Evolutionary conservation across 1,140 invertebrate species (phyloP).

Genomic region (Drosophila asahinai): DNA sequence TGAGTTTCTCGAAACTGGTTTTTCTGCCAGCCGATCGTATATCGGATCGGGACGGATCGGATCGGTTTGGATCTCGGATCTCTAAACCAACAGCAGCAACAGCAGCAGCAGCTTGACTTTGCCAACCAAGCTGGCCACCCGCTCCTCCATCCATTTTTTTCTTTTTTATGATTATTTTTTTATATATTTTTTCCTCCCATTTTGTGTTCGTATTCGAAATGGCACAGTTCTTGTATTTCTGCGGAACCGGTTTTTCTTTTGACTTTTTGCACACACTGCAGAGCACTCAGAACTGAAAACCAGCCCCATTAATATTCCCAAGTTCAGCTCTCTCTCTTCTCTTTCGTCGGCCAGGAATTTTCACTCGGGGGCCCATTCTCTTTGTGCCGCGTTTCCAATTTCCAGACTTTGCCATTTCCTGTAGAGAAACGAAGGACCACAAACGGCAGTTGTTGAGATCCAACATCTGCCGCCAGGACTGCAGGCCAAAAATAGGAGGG

Average conservation of each 20-base stretch:
- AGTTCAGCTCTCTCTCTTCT: slow-evolving; percentile 32
- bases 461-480: slow-evolving; percentile 46
- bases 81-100: slow-evolving; percentile 30
- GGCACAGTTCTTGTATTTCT: slow-evolving; percentile 80
- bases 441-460: slow-evolving; percentile 60
- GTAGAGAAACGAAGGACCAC: slow-evolving; percentile 39
- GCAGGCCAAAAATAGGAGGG: slow-evolving; percentile 5
- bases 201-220: slow-evolving; percentile 63
- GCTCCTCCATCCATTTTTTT: slow-evolving; percentile 27
- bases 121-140: slow-evolving; percentile 34
- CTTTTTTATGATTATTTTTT: slow-evolving; percentile 9
- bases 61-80: slow-evolving; percentile 35
- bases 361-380: slow-evolving; percentile 27
- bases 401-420: slow-evolving; percentile 60
- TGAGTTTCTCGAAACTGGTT: slow-evolving; percentile 79
- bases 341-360: slow-evolving; percentile 33
- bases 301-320: slow-evolving; percentile 42
- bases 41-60: slow-evolving; percentile 22
- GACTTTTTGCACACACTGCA: slow-evolving; percentile 59
- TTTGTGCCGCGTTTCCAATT: slow-evolving; percentile 12
- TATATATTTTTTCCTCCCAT: slow-evolving; percentile 10
- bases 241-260: slow-evolving; percentile 79
- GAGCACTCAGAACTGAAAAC: slow-evolving; percentile 47
- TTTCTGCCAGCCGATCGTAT: slow-evolving; percentile 66
- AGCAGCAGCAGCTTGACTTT: slow-evolving; percentile 16